A percentile compares a stretch with the other conserved stretches of the same genome.
Conservation (phyloP, 2,797 vertebrate species). For the Tachyglossus aculeatus region DNA sequence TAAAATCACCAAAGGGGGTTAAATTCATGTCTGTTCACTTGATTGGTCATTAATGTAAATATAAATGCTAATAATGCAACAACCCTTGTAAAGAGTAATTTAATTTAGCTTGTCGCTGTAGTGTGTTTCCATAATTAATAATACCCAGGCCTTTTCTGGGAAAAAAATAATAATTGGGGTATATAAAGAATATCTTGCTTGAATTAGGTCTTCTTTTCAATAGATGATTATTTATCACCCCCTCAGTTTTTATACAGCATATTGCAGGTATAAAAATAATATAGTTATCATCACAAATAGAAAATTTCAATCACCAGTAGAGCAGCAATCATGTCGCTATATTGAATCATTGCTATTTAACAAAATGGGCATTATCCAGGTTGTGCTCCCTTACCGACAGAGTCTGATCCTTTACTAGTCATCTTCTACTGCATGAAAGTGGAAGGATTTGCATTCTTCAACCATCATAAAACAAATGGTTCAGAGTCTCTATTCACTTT, state of each 20-base stretch:
- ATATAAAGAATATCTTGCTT: conserved; percentile 18
- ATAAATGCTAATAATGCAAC: background rate
- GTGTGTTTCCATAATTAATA: conserved; percentile 38
- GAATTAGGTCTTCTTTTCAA: conserved; percentile 38
- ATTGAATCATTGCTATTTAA: conserved; percentile 41
- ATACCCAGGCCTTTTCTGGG: background rate
- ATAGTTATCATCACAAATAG: background rate
- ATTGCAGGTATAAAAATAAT: background rate
- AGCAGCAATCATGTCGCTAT: background rate
- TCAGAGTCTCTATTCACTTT: no score
- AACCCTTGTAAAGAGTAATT: conserved; percentile 35
- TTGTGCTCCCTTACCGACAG: conserved; percentile 14
- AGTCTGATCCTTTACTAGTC: conserved; percentile 40
- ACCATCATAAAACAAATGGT: no score
- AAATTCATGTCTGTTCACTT: background rate
- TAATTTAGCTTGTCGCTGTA: conserved; percentile 20
- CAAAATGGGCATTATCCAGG: conserved; percentile 22
- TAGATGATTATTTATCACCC: conserved; percentile 20
- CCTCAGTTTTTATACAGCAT: background rate
- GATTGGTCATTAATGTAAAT: background rate
- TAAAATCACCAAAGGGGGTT: conserved; percentile 9
- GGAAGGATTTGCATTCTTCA: conserved; percentile 29
- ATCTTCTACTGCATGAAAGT: conserved; percentile 10
- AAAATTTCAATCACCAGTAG: conserved; percentile 6
- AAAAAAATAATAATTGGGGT: conserved; percentile 15